phyloP scores from a whole-genome alignment of 2,888 invertebrate species.

The Trypoxylon attenuatum region DNA sequence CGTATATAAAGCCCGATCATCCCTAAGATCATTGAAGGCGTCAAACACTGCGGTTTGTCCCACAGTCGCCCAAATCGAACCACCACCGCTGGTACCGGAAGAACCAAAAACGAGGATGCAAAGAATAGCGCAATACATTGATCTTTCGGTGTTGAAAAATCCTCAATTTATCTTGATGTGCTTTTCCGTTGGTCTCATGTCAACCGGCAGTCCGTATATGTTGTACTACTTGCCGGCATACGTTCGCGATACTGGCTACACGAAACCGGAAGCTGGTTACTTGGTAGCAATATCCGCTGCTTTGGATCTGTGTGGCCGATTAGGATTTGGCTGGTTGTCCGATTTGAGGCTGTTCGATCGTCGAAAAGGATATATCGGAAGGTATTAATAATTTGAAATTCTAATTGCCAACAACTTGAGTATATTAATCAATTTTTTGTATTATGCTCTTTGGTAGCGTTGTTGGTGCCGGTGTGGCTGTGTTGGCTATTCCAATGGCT shows the following conservation, averaged over 20 bases:
- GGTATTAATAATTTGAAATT: slow-evolving; percentile 73
- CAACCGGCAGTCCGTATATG: slow-evolving; percentile 86
- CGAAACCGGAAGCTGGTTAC: slow-evolving; percentile 79
- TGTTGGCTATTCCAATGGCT: slow-evolving; percentile 81
- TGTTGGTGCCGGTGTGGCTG: slow-evolving; percentile 82
- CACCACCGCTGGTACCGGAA: slow-evolving; percentile 32
- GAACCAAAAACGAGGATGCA: slow-evolving; percentile 65
- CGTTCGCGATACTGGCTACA: slow-evolving; percentile 81
- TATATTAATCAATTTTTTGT: slow-evolving; percentile 6
- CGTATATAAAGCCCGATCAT: slow-evolving; percentile 80
- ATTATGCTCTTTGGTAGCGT: slow-evolving; percentile 75
- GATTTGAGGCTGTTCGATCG: slow-evolving; percentile 84
- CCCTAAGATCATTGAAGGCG: slow-evolving; percentile 64
- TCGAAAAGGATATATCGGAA: slow-evolving; percentile 82
- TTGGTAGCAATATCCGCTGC: slow-evolving; percentile 85
- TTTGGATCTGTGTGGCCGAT: slow-evolving; percentile 82
- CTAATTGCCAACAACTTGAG: background rate
- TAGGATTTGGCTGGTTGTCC: slow-evolving; percentile 84
- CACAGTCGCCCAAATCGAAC: too few relatives aligned
- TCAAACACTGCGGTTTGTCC: slow-evolving; percentile 62
- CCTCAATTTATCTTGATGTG: slow-evolving; percentile 84
- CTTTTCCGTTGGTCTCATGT: slow-evolving; percentile 84
- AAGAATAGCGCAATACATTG: slow-evolving; percentile 77
- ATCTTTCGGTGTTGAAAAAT: slow-evolving; percentile 81
- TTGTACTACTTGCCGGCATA: slow-evolving; percentile 86